Conservation (phyloP, 1,140 invertebrate genomes). For the Listronotus bonariensis region DNA sequence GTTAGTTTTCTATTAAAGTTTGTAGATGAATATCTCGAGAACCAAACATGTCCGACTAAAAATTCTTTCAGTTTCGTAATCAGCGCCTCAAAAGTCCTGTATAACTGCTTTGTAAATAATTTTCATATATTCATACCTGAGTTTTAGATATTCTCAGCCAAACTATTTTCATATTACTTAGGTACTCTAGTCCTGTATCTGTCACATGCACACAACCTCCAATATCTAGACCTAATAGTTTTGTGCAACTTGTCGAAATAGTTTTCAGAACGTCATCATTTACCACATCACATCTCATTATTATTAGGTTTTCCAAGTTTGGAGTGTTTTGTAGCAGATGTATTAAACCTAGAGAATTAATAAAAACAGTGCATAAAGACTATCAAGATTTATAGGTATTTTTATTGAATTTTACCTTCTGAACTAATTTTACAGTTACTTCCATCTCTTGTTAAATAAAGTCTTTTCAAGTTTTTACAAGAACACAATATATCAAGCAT, state of each 20-base stretch:
- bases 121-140: slow-evolving; percentile 9
- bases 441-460: slow-evolving; percentile 26
- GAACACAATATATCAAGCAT: slow-evolving; percentile 29
- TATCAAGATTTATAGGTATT: too few species aligned
- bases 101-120: too few species aligned
- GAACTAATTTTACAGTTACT: slow-evolving; percentile 17
- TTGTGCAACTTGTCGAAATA: slow-evolving; percentile 19
- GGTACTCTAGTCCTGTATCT: slow-evolving; percentile 24
- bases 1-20: too few species aligned
- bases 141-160: slow-evolving; percentile 29
- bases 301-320: slow-evolving; percentile 22
- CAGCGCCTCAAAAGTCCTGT: too few species aligned
- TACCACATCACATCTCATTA: slow-evolving; percentile 23
- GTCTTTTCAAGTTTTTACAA: slow-evolving; percentile 27
- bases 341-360: slow-evolving; percentile 13
- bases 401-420: slow-evolving; percentile 8
- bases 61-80: too few species aligned
- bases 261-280: slow-evolving; percentile 31
- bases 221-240: slow-evolving; percentile 21
- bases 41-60: too few species aligned
- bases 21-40: too few species aligned
- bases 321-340: slow-evolving; percentile 23
- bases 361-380: too few species aligned
- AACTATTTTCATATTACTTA: slow-evolving; percentile 19
- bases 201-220: slow-evolving; percentile 32